Evolutionary conservation across 37 sponge, comb jelly and placozoan species (phyloP).

Genomic region (Mnemiopsis leidyi): DNA sequence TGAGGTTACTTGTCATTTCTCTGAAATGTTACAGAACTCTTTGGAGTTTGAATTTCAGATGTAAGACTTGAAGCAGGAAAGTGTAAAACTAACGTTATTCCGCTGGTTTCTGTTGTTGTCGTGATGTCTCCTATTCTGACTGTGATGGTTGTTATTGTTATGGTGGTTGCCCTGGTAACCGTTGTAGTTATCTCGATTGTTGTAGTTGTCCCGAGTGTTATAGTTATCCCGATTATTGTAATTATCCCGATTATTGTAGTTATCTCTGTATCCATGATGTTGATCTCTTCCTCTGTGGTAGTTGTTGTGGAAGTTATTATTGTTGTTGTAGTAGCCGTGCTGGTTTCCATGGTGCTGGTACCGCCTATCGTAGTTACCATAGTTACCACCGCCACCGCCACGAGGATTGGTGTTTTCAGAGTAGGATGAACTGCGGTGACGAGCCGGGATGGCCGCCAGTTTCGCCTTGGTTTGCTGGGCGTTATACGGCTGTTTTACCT

Average conservation of each 20-base stretch:
- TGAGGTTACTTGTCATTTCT: constrained; percentile 4
- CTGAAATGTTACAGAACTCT: too few relatives aligned
- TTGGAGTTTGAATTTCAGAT: too few relatives aligned
- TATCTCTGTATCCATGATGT: background rate
- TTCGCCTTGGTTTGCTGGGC: constrained; percentile 60
- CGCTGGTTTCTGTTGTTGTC: constrained; percentile 34
- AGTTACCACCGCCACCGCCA: background rate
- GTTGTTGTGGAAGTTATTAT: constrained; percentile 11
- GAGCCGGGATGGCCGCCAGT: constrained; percentile 42
- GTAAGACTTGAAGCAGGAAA: too few relatives aligned
- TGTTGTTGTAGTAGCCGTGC: background rate
- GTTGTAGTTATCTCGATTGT: background rate
- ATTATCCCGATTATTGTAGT: background rate
- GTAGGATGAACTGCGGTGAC: constrained; percentile 49
- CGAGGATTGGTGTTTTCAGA: constrained; percentile 21
- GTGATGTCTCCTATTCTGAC: background rate
- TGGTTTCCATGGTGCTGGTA: constrained; percentile 44
- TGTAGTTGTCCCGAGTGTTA: constrained; percentile 5
- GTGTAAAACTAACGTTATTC: background rate
- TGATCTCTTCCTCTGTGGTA: background rate
- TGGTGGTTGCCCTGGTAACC: background rate
- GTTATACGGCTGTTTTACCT: constrained; percentile 38
- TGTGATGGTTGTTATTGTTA: background rate
- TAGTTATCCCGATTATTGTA: constrained; percentile 10
- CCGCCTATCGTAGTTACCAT: constrained; percentile 25